Evolutionary conservation across 2,113 vertebrate species (phyloP), one percentile per base, ranked within the genome.

Genomic region (Lagopus muta): DNA sequence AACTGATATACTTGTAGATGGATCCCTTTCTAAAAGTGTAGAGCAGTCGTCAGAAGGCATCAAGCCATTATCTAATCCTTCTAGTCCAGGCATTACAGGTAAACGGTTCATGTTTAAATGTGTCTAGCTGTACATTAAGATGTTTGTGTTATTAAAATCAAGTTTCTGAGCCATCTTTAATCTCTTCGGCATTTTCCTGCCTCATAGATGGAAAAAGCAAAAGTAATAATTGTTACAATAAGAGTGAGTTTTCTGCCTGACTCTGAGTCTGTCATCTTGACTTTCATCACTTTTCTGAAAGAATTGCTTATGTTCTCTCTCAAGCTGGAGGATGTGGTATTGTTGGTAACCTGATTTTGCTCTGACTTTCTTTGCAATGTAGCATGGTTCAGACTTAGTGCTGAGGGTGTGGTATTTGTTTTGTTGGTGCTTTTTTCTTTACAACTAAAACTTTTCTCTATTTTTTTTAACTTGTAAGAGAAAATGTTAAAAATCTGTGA

Each of bases 41-140:
- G 99, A 99, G 86, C 98, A 98, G 94, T 98, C 99, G 93, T 98
- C 98, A 62, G 99, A 99, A 97, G 99, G 99, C 94, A 97, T 98
- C 45, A 99, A 98, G 94, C 98, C 98, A 88, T 98, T 99, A 87
- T 99, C 99, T 79, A 99, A 99, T 91, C 99, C 99, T 88, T 99
- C 99, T 52, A 99, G 99, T 96, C 99, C 99, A 87, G 99, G 99
- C 72, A 98, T 99, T 95, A 98, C 99, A 98, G 99, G 99, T 99
- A 97, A 88, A 78, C 52, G 28, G 21, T 6, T 50, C 24, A 2
- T 12, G 2, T 77, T 71, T 55, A 32, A 74, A 36, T 22, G 10
- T 43, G 30, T 57, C 2, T 50, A 55, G 64, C 8, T 86, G 28
- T 65, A 27, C 67, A 21, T 6, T 2, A 38, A 40, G 5, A 11